Evolutionary conservation across 2,797 vertebrate genomes (phyloP).

Genomic region (Enteromius viviparus): DNA sequence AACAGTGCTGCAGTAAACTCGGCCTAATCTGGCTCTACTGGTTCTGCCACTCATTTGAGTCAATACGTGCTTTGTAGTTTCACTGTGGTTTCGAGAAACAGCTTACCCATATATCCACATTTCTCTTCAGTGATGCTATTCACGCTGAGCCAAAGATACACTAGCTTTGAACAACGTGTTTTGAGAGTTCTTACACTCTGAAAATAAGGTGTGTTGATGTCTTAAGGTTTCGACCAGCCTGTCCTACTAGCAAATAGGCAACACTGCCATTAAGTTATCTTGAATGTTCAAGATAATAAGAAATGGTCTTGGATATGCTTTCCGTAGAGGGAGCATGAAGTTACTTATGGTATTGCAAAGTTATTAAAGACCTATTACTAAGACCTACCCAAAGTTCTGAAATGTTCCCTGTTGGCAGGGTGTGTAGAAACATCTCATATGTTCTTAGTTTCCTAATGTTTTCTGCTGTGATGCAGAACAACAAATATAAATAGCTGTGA

Average conservation of each 20-base stretch:
- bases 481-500: not conserved
- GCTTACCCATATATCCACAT: constrained; percentile 66
- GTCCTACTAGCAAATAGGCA: not conserved
- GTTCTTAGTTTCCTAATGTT: constrained; percentile 4
- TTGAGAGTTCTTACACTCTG: not conserved
- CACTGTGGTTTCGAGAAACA: constrained; percentile 74
- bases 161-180: not conserved
- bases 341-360: not conserved
- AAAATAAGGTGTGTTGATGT: not conserved
- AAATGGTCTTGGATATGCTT: not conserved
- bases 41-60: constrained; percentile 78
- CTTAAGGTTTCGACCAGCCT: not conserved
- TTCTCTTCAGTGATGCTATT: constrained; percentile 20
- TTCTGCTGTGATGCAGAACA: not conserved
- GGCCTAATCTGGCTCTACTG: constrained; percentile 68
- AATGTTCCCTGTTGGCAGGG: not conserved
- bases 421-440: not conserved
- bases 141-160: not conserved
- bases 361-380: not conserved
- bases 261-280: not conserved
- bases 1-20: constrained; percentile 47
- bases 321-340: not conserved
- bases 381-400: not conserved
- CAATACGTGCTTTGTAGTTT: constrained; percentile 73
- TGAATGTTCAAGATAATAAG: not conserved